These are phyloP conservation scores for Pseudonaja textilis DNA, from an alignment of 2,113 vertebrate genomes.

Conservation along the genomic window DNA sequence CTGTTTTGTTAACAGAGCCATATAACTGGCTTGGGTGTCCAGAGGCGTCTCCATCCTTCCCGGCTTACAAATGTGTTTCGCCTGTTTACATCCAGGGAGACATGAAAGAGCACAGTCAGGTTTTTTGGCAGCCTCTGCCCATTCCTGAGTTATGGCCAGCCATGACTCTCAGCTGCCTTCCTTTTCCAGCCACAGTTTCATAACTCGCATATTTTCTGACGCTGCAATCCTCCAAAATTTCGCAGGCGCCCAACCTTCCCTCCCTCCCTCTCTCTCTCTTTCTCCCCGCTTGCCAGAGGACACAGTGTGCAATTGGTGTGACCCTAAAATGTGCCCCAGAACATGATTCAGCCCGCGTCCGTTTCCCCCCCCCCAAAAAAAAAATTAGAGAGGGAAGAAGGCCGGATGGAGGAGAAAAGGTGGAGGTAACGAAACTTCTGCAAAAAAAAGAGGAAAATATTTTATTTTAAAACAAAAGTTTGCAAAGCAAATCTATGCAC, in stretches of 20 bases:
- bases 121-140: constrained; percentile 13
- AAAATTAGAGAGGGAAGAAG: neutral
- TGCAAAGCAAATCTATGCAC: constrained; percentile 65
- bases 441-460: neutral
- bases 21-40: neutral
- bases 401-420: neutral
- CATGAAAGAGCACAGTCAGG: neutral
- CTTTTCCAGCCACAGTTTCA: constrained; percentile 26
- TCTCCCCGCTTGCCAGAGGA: neutral
- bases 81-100: constrained; percentile 32
- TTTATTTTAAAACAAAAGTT: neutral
- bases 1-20: neutral
- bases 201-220: constrained; percentile 34
- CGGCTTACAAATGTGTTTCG: neutral
- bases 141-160: neutral
- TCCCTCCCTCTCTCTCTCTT: no score
- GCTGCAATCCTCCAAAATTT: neutral
- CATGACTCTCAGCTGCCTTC: constrained; percentile 1
- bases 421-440: constrained; percentile 51
- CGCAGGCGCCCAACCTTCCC: neutral
- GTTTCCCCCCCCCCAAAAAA: neutral
- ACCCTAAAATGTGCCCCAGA: constrained; percentile 34
- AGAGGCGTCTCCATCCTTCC: neutral
- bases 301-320: neutral
- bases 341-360: constrained; percentile 20